These are phyloP conservation scores for Tragelaphus imberbis DNA, from an alignment of 2,113 vertebrate species.

Conservation along the genomic window DNA sequence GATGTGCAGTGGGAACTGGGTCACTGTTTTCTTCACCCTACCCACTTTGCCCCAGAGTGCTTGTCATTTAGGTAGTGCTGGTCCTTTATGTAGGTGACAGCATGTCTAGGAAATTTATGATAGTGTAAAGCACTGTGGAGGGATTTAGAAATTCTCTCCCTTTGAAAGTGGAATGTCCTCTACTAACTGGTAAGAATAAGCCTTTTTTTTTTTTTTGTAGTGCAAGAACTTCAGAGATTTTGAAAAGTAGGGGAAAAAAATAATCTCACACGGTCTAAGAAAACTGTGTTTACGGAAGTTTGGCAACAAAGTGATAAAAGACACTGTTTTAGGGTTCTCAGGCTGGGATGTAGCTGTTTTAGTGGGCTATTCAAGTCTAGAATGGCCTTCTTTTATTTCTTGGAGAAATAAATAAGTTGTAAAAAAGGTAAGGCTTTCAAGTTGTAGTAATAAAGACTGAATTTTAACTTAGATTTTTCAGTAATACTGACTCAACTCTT, in stretches of 20 bases:
- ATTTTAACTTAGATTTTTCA: slow-evolving; percentile 15
- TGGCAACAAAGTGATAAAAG: not conserved
- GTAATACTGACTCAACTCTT: not conserved
- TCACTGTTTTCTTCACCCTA: not conserved
- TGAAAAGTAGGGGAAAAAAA: not conserved
- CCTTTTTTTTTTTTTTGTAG: not conserved
- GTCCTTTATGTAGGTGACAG: not conserved
- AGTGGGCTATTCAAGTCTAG: not conserved
- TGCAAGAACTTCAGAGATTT: not conserved
- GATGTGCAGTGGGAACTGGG: too few relatives aligned
- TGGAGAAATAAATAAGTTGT: slow-evolving; percentile 1
- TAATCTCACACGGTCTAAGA: not conserved
- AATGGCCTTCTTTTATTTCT: not conserved
- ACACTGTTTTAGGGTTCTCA: not conserved
- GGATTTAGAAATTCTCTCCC: not conserved
- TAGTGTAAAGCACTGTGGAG: not conserved
- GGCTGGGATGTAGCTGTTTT: not conserved
- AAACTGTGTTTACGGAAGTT: not conserved
- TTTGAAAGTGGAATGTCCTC: not conserved
- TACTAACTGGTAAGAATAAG: not conserved
- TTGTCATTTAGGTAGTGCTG: not conserved
- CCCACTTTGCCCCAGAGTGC: not conserved
- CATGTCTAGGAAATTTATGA: not conserved
- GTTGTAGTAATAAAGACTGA: not conserved
- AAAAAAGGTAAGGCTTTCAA: not conserved